Percentiles rank a stretch among this genome's conserved stretches.
Conservation (phyloP, 1,140 invertebrate genomes). For the Pogonognathellus flavescens region DNA sequence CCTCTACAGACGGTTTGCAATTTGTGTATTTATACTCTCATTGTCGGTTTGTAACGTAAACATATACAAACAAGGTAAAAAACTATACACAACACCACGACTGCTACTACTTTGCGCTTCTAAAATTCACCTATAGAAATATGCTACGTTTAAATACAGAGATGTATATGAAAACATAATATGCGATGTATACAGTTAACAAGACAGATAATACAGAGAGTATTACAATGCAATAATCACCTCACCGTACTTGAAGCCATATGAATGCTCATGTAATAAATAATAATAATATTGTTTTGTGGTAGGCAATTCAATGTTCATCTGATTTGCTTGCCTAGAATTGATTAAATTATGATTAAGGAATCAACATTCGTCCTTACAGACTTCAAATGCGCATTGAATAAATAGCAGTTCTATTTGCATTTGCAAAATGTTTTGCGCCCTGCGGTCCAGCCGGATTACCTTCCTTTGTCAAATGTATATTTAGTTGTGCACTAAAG, state of each 20-base stretch:
- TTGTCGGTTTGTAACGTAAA: too few relatives aligned
- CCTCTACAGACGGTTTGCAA: too few relatives aligned
- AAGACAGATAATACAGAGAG: too few relatives aligned
- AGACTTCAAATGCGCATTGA: background rate
- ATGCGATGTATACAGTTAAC: too few relatives aligned
- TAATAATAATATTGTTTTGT: background rate
- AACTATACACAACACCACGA: too few relatives aligned
- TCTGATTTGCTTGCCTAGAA: slow-evolving; percentile 3
- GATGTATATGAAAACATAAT: too few relatives aligned
- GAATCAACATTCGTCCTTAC: slow-evolving; percentile 13
- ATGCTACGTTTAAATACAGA: too few relatives aligned
- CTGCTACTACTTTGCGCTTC: too few relatives aligned
- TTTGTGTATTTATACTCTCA: too few relatives aligned
- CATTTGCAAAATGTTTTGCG: slow-evolving; percentile 19
- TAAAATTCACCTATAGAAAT: too few relatives aligned
- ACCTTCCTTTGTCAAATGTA: background rate
- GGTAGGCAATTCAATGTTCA: background rate
- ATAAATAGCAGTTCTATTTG: background rate
- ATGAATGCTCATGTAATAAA: background rate
- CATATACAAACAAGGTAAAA: too few relatives aligned
- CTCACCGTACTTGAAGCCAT: background rate
- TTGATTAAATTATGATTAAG: slow-evolving; percentile 37
- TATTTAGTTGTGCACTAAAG: background rate
- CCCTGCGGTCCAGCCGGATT: slow-evolving; percentile 17
- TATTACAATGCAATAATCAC: too few relatives aligned